Base-by-base conservation (phyloP, 1,140 invertebrate genomes). In the Sitobion miscanthi region DNA sequence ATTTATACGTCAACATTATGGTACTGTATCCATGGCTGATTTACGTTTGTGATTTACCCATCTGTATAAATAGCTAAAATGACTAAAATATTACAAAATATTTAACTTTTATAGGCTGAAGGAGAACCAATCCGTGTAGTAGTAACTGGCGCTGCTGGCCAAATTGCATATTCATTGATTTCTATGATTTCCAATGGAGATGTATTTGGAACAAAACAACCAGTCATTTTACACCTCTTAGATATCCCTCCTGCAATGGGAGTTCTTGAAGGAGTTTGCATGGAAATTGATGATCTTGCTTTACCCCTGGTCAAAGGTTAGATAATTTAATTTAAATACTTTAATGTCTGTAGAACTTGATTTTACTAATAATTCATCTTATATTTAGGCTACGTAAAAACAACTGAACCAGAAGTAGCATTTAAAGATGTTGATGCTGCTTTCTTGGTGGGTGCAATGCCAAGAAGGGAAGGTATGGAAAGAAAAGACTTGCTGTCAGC, bases 381-480 rank as follows among this genome's bases (percentile, higher is more conserved):
- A 86, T 85, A 52, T 82, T 91, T 57, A 96, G 97, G 97, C 93
- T 97, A 99, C 89, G 96, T 99, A 4, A 97, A 98, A 25, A 99
- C 99, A 62, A 97, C 97, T 94, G 97, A 99, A 95, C 98, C 98
- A 82, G 97, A 96, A 91, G 97, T 96, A 85, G 99, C 98, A 82
- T 99, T 99, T 95, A 98, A 98, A 95, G 98, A 99, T 96, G 98
- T 99, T 90, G 98, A 99, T 94, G 98, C 98, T 89, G 99, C 99
- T n/a, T 99, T 99, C 95, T 96, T 99, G 87, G 99, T 99, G 77
- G 99, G 99, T 85, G 97, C 99, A 14, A 99, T 99, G 99, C 99
- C 99, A 0, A 97, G 99, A 35, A 98, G 97, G 95, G 98, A 99
- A 95, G 99, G 99, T 86, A 99, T 99, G 99, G 99, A 99, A 95